phyloP scores from a whole-genome alignment of 2,888 invertebrate genomes.

The Brassicogethes aeneus region DNA sequence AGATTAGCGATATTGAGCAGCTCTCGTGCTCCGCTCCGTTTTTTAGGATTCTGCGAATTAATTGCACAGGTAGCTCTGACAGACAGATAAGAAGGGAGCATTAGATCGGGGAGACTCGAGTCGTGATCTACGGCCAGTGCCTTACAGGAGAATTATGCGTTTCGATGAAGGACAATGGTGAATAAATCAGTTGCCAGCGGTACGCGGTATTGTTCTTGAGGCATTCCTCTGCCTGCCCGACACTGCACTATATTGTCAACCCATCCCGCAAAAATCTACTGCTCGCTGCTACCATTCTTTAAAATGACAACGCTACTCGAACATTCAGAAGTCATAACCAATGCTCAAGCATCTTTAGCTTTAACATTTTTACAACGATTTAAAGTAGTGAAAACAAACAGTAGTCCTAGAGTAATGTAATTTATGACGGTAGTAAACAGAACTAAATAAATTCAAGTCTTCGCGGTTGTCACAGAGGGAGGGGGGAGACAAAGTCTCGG shows the following conservation, averaged over 20 bases:
- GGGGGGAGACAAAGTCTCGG: neutral
- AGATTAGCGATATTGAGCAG: constrained; percentile 29
- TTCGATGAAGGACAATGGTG: constrained; percentile 44
- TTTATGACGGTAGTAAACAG: no score
- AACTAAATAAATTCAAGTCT: no score
- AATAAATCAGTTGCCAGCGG: constrained; percentile 38
- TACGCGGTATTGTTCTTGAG: constrained; percentile 25
- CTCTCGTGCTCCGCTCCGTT: constrained; percentile 14
- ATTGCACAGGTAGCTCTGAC: constrained; percentile 22
- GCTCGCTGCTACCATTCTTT: no score
- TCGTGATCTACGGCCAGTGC: constrained; percentile 35
- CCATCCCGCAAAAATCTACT: no score
- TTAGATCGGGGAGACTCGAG: constrained; percentile 14
- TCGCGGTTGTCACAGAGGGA: neutral
- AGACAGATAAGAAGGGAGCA: constrained; percentile 18
- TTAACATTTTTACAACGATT: no score
- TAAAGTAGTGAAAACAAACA: no score
- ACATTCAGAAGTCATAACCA: no score
- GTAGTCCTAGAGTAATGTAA: no score
- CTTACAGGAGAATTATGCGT: constrained; percentile 40
- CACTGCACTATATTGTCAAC: no score
- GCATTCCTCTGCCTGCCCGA: no score
- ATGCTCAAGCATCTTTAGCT: no score
- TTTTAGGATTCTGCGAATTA: constrained; percentile 27
- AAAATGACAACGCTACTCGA: no score